These are phyloP conservation scores for Chalcosyrphus nemorum DNA, from an alignment of 2,888 invertebrate species.

Conservation along the genomic window DNA sequence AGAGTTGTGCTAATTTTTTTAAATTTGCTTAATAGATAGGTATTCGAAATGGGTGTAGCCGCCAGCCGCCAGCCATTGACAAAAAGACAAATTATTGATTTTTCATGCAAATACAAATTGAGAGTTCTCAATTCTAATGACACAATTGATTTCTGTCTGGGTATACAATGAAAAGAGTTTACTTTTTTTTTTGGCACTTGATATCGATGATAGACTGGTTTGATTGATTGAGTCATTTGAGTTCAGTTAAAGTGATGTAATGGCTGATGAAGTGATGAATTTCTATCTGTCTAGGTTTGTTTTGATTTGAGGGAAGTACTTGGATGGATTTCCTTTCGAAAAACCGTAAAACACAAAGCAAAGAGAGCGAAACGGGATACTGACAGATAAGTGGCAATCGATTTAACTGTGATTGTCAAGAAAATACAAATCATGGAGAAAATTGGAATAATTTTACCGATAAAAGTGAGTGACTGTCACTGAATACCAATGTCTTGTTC, in stretches of 20 bases:
- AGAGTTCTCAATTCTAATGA: background rate
- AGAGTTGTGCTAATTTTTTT: conserved; percentile 57
- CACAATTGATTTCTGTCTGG: conserved; percentile 22
- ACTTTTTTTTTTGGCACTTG: background rate
- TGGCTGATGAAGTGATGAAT: background rate
- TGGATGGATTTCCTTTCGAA: background rate
- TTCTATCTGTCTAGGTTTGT: background rate
- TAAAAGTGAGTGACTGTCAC: no score
- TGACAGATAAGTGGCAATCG: no score
- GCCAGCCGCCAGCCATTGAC: no score
- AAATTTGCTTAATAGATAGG: conserved; percentile 28
- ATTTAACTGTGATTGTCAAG: no score
- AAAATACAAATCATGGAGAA: no score
- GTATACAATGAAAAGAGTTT: background rate
- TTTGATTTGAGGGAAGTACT: background rate
- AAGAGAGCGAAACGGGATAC: no score
- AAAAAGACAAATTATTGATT: conserved; percentile 38
- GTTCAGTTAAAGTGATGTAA: background rate
- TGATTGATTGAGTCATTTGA: conserved; percentile 6
- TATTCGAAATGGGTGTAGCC: conserved; percentile 38
- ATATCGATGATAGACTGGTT: background rate
- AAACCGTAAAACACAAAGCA: no score
- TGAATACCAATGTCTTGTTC: no score
- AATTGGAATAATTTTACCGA: no score
- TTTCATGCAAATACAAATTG: conserved; percentile 34